phyloP scores from a whole-genome alignment of 2,113 vertebrate genomes.

The Paratilapia polleni region DNA sequence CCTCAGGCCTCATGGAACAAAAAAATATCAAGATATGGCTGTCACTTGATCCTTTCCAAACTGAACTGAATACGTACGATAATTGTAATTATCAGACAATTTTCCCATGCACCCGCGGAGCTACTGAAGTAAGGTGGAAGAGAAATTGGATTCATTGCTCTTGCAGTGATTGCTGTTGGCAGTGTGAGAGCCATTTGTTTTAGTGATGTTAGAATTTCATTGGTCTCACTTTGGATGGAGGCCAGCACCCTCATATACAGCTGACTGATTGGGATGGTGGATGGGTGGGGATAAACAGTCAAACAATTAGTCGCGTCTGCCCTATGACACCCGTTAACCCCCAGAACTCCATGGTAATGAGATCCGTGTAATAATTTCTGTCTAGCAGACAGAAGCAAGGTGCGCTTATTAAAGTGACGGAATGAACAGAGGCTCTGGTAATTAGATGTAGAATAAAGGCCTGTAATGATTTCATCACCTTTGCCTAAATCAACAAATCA shows the following conservation, averaged over 20 bases:
- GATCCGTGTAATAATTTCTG: conserved; percentile 45
- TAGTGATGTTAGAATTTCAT: conserved; percentile 34
- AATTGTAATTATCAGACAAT: conserved; percentile 7
- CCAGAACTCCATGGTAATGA: conserved; percentile 57
- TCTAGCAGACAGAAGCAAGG: conserved; percentile 37
- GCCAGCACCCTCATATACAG: conserved; percentile 45
- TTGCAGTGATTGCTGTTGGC: conserved; percentile 24
- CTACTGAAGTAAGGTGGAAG: neutral
- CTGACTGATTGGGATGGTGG: conserved; percentile 49
- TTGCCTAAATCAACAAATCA: conserved; percentile 42
- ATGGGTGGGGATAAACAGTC: conserved; percentile 42
- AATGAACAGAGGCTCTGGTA: conserved; percentile 31
- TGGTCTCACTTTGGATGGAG: conserved; percentile 31
- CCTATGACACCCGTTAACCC: conserved; percentile 71
- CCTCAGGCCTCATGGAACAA: neutral
- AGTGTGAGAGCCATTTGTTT: conserved; percentile 43
- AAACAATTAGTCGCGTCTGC: conserved; percentile 61
- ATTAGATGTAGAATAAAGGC: conserved; percentile 39
- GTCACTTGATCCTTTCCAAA: neutral
- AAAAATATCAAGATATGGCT: neutral
- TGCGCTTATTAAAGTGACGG: conserved; percentile 44
- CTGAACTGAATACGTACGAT: neutral
- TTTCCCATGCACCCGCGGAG: neutral
- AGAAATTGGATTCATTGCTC: conserved; percentile 26
- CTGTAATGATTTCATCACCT: conserved; percentile 13